These are phyloP conservation scores for Stenoptilia bipunctidactyla DNA, from an alignment of 2,888 invertebrate genomes.

Conservation along the genomic window DNA sequence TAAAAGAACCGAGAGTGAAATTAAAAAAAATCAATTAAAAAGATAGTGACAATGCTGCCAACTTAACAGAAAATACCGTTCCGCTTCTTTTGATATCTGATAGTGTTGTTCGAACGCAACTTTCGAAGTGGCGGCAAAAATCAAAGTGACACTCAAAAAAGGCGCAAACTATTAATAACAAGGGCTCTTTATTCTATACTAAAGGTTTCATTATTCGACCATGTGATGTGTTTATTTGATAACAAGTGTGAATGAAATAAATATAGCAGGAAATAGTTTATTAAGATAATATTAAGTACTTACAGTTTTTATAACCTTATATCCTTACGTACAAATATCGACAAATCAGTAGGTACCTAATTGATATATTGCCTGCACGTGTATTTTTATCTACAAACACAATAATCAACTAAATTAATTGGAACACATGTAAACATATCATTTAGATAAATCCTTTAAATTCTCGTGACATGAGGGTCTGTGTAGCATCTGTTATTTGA, in stretches of 20 bases:
- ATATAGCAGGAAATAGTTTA: too few relatives aligned
- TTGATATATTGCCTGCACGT: too few relatives aligned
- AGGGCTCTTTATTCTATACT: conserved; percentile 41
- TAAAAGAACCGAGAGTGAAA: conserved; percentile 28
- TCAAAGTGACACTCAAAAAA: conserved; percentile 69
- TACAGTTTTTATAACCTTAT: too few relatives aligned
- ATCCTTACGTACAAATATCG: too few relatives aligned
- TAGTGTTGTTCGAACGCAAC: conserved; percentile 51
- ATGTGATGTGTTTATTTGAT: conserved; percentile 11
- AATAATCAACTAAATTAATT: too few relatives aligned
- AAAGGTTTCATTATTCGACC: conserved; percentile 19
- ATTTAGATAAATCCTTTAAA: conserved; percentile 44
- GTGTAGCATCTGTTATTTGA: conserved; percentile 38
- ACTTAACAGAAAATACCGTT: conserved; percentile 44
- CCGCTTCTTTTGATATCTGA: conserved; percentile 61
- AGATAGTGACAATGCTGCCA: conserved; percentile 61
- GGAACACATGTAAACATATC: conserved; percentile 57
- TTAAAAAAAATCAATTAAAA: conserved; percentile 58
- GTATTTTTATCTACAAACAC: too few relatives aligned
- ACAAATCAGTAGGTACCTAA: too few relatives aligned
- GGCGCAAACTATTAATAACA: conserved; percentile 66
- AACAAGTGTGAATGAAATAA: too few relatives aligned
- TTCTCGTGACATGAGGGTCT: conserved; percentile 31
- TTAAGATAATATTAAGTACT: too few relatives aligned
- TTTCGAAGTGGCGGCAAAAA: conserved; percentile 54